A percentile compares a stretch with the other conserved stretches of the same genome.
These are phyloP conservation scores for Leptinotarsa defecta DNA, from an alignment of 1,140 invertebrate genomes.

Conservation along the genomic window DNA sequence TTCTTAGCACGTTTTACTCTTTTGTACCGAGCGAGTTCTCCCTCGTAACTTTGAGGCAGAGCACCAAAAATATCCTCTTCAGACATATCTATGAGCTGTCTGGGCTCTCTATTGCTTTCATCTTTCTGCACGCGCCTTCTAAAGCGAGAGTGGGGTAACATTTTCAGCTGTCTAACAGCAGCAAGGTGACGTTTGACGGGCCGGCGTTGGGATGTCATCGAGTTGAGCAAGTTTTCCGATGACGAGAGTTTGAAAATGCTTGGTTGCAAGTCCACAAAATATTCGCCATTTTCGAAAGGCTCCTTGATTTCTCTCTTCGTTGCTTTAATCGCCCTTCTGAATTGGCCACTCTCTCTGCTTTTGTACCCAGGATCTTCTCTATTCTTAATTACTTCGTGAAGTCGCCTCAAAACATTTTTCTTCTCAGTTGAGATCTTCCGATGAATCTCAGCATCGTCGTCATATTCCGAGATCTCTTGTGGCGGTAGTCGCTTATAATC, in stretches of 20 bases:
- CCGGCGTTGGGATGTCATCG: constrained; percentile 40
- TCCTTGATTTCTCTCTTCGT: neutral
- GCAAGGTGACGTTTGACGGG: constrained; percentile 39
- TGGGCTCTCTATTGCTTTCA: constrained; percentile 31
- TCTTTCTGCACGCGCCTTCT: constrained; percentile 37
- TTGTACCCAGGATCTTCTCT: neutral
- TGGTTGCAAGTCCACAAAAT: constrained; percentile 34
- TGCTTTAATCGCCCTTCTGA: neutral
- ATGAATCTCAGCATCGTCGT: neutral
- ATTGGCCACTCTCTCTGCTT: neutral
- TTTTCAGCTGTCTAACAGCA: constrained; percentile 39
- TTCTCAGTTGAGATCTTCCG: neutral
- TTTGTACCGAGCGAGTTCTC: constrained; percentile 51
- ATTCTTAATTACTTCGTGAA: neutral
- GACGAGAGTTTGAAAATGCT: constrained; percentile 11
- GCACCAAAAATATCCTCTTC: constrained; percentile 53
- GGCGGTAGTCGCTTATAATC: neutral
- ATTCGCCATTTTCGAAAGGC: constrained; percentile 30
- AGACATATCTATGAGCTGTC: constrained; percentile 46
- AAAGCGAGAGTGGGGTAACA: constrained; percentile 28
- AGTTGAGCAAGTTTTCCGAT: constrained; percentile 28
- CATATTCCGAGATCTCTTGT: neutral
- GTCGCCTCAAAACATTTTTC: neutral
- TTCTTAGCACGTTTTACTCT: constrained; percentile 45
- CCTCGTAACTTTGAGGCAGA: constrained; percentile 50